Percentiles rank a stretch among this genome's conserved stretches.
Conservation (phyloP, 2,797 vertebrate genomes). For the Discoglossus pictus region DNA sequence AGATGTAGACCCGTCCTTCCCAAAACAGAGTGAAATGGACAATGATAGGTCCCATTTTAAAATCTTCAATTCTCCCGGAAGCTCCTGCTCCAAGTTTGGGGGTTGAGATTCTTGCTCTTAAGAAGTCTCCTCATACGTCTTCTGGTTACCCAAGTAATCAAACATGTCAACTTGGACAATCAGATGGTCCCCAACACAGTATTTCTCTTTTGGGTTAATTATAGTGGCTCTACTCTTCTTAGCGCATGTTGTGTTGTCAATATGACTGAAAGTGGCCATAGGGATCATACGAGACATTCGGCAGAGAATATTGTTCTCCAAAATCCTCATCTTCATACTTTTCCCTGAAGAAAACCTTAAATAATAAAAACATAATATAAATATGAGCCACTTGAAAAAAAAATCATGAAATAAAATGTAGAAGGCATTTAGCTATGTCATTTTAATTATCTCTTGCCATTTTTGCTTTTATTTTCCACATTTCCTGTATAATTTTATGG, state of each 20-base stretch:
- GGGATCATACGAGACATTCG: constrained; percentile 35
- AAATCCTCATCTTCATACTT: constrained; percentile 8
- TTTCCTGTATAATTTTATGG: too few relatives aligned
- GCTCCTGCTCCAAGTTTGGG: constrained; percentile 30
- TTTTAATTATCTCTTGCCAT: too few relatives aligned
- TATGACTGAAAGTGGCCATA: constrained; percentile 23
- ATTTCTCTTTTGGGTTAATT: constrained; percentile 14
- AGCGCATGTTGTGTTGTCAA: constrained; percentile 39
- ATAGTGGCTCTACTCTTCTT: constrained; percentile 33
- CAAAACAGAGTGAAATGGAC: constrained; percentile 54
- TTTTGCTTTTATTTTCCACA: too few relatives aligned
- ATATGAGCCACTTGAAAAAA: too few relatives aligned
- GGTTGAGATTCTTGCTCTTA: constrained; percentile 49
- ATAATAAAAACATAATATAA: too few relatives aligned
- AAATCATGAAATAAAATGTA: too few relatives aligned
- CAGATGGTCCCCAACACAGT: constrained; percentile 48
- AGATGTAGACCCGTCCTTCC: constrained; percentile 36
- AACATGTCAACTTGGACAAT: constrained; percentile 37
- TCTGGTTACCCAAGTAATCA: constrained; percentile 42
- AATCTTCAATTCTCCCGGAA: constrained; percentile 49
- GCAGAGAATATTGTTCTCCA: background rate
- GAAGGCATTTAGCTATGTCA: too few relatives aligned
- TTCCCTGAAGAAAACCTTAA: too few relatives aligned
- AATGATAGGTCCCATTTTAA: constrained; percentile 50
- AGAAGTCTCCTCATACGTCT: constrained; percentile 52